Conservation (phyloP, 2,797 vertebrate genomes). For the Notolepis coatsorum region DNA sequence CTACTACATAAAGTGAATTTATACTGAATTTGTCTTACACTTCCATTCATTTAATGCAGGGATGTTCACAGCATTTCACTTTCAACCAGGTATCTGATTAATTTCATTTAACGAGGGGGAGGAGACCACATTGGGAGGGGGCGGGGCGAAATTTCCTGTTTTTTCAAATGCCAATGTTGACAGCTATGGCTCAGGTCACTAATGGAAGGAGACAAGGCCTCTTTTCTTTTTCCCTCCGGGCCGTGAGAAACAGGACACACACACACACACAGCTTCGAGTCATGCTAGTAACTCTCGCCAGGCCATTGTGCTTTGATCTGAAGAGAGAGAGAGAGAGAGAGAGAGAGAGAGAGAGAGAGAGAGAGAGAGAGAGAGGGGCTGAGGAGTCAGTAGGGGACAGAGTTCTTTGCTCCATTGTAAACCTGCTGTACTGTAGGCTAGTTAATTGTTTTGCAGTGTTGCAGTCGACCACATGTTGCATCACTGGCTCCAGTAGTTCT, state of each 20-base stretch:
- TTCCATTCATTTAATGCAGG: too few relatives aligned
- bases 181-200: conserved; percentile 66
- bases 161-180: too few relatives aligned
- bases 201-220: conserved; percentile 69
- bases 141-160: too few relatives aligned
- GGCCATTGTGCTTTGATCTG: conserved; percentile 58
- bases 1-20: too few relatives aligned
- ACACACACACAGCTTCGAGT: conserved; percentile 34
- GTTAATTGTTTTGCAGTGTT: too few relatives aligned
- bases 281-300: conserved; percentile 53
- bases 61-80: too few relatives aligned
- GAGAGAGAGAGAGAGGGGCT: conserved; percentile 26
- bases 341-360: conserved; percentile 14
- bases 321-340: conserved; percentile 2
- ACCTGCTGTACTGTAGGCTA: too few relatives aligned
- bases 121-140: too few relatives aligned
- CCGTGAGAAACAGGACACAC: conserved; percentile 56
- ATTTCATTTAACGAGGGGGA: too few relatives aligned
- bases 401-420: conserved; percentile 1
- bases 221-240: conserved; percentile 69
- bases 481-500: too few relatives aligned
- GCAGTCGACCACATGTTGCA: neutral
- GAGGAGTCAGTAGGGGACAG: conserved; percentile 26
- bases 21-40: too few relatives aligned
- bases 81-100: too few relatives aligned